phyloP scores from a whole-genome alignment of 53 echinoderm and acorn worm genomes.

The Antedon mediterranea region DNA sequence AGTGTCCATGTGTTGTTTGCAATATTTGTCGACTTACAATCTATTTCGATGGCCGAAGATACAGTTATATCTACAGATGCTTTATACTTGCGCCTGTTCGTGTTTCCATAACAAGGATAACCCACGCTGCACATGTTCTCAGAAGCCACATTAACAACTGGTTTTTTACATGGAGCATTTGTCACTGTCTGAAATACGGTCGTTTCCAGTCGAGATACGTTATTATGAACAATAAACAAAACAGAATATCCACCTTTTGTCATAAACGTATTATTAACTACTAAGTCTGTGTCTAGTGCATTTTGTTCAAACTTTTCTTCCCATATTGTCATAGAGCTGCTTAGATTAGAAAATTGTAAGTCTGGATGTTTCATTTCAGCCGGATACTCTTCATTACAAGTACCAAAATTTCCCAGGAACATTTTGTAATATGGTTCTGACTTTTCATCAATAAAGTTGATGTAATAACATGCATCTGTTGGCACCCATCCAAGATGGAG shows the following conservation, averaged over 20 bases:
- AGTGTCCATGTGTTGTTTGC: constrained; percentile 79
- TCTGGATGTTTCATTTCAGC: constrained; percentile 31
- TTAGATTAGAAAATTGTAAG: constrained; percentile 46
- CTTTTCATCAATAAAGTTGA: constrained; percentile 48
- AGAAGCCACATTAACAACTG: constrained; percentile 41
- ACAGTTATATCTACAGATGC: constrained; percentile 70
- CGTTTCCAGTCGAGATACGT: constrained; percentile 36
- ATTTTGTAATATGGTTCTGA: constrained; percentile 43
- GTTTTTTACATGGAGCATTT: constrained; percentile 71
- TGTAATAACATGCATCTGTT: constrained; percentile 71
- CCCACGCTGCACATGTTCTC: constrained; percentile 47
- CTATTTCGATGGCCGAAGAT: constrained; percentile 44
- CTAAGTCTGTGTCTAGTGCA: constrained; percentile 51
- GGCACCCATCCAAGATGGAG: constrained; percentile 68
- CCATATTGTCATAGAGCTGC: constrained; percentile 50
- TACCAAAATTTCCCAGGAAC: constrained; percentile 49
- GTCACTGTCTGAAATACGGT: constrained; percentile 54
- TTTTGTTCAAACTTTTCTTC: constrained; percentile 18
- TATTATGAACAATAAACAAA: constrained; percentile 36
- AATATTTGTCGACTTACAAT: constrained; percentile 60
- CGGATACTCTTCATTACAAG: constrained; percentile 39
- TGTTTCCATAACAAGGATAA: constrained; percentile 67
- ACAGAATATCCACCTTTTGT: constrained; percentile 39
- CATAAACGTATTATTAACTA: constrained; percentile 54
- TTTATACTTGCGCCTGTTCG: constrained; percentile 46